Evolutionary conservation across 1,140 invertebrate species (phyloP).

Genomic region (Ditylenchus dipsaci): DNA sequence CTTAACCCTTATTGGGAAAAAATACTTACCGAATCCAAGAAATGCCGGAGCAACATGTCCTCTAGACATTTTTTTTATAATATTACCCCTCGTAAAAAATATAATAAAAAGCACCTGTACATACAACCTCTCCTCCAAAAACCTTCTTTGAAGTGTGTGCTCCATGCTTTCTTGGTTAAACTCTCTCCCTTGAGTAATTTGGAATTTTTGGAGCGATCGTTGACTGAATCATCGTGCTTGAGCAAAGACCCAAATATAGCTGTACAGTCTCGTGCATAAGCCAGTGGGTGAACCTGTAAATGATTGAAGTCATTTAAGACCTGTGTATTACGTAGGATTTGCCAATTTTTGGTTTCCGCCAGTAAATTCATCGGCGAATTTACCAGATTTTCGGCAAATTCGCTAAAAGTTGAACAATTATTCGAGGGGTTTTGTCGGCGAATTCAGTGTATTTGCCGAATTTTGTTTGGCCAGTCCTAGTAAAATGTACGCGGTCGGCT

Average conservation of each 20-base stretch:
- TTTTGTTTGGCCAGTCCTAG: too few relatives aligned
- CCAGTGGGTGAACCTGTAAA: conserved; percentile 56
- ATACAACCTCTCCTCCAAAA: conserved; percentile 56
- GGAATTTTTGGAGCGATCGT: conserved; percentile 57
- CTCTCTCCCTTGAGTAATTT: conserved; percentile 58
- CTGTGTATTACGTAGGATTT: conserved; percentile 7
- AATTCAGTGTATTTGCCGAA: too few relatives aligned
- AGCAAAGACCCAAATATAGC: conserved; percentile 57
- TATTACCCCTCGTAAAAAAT: not conserved
- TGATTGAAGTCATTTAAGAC: conserved; percentile 13
- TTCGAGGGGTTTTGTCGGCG: too few relatives aligned
- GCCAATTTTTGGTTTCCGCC: not conserved
- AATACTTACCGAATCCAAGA: conserved; percentile 43
- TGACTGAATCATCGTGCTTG: conserved; percentile 59
- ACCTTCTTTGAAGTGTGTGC: conserved; percentile 52
- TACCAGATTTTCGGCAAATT: not conserved
- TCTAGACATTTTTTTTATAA: conserved; percentile 27
- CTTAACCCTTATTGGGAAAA: too few relatives aligned
- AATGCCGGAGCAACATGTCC: conserved; percentile 56
- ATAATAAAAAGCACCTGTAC: conserved; percentile 42
- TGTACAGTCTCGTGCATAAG: conserved; percentile 59
- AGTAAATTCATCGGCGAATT: not conserved
- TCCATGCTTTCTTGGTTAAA: conserved; percentile 53
- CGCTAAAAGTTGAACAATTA: not conserved
- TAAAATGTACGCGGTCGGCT: too few relatives aligned